These are phyloP conservation scores for Microcebus tavaratra DNA, from an alignment of 2,113 vertebrate species.

Conservation along the genomic window DNA sequence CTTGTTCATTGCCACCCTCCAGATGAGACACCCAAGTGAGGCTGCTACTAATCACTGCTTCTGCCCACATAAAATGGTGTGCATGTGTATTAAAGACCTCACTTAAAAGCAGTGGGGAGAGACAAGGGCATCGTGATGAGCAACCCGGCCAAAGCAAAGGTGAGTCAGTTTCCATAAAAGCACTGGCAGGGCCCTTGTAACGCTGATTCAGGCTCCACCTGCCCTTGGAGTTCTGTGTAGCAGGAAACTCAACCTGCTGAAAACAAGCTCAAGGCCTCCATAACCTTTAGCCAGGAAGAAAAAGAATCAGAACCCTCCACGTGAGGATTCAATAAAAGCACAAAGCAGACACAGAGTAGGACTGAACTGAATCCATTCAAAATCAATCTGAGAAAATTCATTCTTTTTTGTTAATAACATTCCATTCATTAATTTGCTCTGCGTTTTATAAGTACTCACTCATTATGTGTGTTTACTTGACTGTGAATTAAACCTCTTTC, in stretches of 20 bases:
- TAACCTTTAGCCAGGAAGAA: neutral
- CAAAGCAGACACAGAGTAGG: neutral
- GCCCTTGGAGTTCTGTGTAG: neutral
- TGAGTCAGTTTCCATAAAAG: neutral
- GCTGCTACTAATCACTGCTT: neutral
- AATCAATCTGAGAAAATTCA: neutral
- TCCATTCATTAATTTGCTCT: neutral
- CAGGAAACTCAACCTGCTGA: neutral
- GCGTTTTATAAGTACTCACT: neutral
- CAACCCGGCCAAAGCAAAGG: neutral
- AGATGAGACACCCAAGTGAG: neutral
- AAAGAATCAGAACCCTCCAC: neutral
- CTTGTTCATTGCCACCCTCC: neutral
- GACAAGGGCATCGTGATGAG: neutral
- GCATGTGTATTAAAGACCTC: neutral
- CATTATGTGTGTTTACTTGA: neutral
- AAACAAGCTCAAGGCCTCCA: neutral
- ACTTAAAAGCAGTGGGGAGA: neutral
- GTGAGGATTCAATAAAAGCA: neutral
- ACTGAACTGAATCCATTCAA: neutral
- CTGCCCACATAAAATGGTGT: neutral
- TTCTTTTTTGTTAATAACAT: neutral
- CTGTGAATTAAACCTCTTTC: neutral
- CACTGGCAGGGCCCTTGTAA: neutral
- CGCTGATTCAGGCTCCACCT: neutral